Evolutionary conservation across 2,113 vertebrate species (phyloP), one percentile per base, ranked within the genome.

Genomic region (Pyrgilauda ruficollis): DNA sequence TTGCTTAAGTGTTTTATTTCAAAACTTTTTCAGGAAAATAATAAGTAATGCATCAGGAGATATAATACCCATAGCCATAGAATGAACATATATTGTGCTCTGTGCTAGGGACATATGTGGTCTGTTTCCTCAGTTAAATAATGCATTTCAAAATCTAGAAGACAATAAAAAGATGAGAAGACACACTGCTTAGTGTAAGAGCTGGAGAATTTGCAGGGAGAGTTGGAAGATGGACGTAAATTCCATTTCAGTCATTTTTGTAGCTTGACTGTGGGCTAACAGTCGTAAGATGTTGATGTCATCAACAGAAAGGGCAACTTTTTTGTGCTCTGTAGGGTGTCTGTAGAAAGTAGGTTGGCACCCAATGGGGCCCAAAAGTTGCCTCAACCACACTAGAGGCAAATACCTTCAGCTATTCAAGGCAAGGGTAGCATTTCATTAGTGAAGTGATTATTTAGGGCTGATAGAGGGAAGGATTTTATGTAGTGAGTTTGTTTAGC

Each of bases 11-110:
- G 74, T 63, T 84, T 68, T 61, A 39, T 89, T 74, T 44, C 84
- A 62, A 87, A 80, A 74, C 41, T 24, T 50, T 28, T n/a, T 93
- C 50, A 70, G 79, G 61, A 92, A 94, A 87, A 73, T 53, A 52
- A 1, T 50, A 95, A 90, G 74, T 44, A 77, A 44, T 95, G 41
- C 44, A 93, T 82, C 30, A 82, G 91, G 69, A 80, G 82, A 64
- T 64, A 33, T 23, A 80, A 75, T 37, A 88, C 14, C 31, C 7
- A 3, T 82, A 56, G 59, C 62, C 30, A 33, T 89, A 75, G 55
- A 50, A 88, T 33, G 63, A 83, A 24, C 46, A 47, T 78, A 55
- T 82, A 77, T 14, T 64, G 61, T 5, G 9, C 37, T 53, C 66
- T 8, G 2, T 76, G n/a, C 70, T 76, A 30, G 33, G 70, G 67